phyloP scores from a whole-genome alignment of 2,888 invertebrate genomes.

The Ischnura elegans region DNA sequence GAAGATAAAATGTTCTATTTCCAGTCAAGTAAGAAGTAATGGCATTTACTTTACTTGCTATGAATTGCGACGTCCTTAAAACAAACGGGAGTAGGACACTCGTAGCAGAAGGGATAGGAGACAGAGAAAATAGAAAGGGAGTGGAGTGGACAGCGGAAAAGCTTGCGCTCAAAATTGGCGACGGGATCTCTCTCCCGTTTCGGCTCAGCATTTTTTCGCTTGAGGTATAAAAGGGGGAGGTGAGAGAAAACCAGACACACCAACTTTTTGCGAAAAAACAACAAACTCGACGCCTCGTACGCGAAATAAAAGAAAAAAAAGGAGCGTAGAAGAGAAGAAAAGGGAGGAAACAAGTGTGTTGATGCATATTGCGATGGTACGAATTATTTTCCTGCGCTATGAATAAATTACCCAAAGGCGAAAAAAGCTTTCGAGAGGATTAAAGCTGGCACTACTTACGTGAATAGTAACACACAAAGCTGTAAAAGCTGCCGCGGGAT shows the following conservation, averaged over 20 bases:
- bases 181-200: conserved; percentile 7
- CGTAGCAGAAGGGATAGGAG: not conserved
- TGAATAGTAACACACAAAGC: not conserved
- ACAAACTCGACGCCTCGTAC: not conserved
- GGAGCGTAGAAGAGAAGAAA: not conserved
- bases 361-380: conserved; percentile 14
- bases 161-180: not conserved
- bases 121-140: not conserved
- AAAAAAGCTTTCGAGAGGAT: not conserved
- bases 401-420: conserved; percentile 31
- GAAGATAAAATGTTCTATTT: too few relatives aligned
- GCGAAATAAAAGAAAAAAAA: too few relatives aligned
- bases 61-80: too few relatives aligned
- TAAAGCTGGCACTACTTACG: not conserved
- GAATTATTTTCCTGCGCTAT: not conserved
- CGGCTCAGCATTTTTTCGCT: not conserved
- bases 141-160: not conserved
- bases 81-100: not conserved
- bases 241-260: not conserved
- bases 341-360: not conserved
- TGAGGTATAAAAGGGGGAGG: not conserved
- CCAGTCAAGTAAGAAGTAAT: too few relatives aligned
- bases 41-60: too few relatives aligned
- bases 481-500: not conserved
- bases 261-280: not conserved